Percentiles rank a stretch among this genome's conserved stretches.
Evolutionary conservation across 2,113 vertebrate genomes (phyloP).

Genomic region (Tychaedon coryphoeus): DNA sequence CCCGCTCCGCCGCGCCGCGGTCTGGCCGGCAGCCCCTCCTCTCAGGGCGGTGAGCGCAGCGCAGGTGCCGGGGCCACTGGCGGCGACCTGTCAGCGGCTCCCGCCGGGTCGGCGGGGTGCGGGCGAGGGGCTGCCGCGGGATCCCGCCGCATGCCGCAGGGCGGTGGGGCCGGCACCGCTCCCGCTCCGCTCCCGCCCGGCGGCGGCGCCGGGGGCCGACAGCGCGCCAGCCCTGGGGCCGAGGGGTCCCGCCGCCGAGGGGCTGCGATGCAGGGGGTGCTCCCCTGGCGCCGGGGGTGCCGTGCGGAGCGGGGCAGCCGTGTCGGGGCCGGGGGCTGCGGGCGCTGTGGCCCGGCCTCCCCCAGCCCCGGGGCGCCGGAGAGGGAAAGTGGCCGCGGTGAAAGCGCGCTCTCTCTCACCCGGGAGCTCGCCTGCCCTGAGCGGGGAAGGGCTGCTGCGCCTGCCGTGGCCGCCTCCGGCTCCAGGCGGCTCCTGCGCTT

Average conservation of each 20-base stretch:
- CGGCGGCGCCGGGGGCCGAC: background rate
- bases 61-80: too few relatives aligned
- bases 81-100: too few relatives aligned
- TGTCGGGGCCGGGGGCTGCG: background rate
- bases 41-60: too few relatives aligned
- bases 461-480: background rate
- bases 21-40: too few relatives aligned
- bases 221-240: background rate
- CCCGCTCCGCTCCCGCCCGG: background rate
- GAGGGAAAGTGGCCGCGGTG: background rate
- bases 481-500: background rate
- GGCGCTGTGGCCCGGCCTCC: background rate
- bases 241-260: background rate
- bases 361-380: background rate
- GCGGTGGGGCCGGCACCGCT: background rate
- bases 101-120: too few relatives aligned
- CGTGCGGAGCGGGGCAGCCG: background rate
- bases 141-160: background rate
- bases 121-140: background rate
- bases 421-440: background rate
- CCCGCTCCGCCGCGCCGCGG: too few relatives aligned
- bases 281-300: background rate
- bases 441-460: background rate
- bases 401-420: background rate
- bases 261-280: background rate